These are phyloP conservation scores for Sesia apiformis DNA, from an alignment of 2,888 invertebrate genomes.

Conservation along the genomic window DNA sequence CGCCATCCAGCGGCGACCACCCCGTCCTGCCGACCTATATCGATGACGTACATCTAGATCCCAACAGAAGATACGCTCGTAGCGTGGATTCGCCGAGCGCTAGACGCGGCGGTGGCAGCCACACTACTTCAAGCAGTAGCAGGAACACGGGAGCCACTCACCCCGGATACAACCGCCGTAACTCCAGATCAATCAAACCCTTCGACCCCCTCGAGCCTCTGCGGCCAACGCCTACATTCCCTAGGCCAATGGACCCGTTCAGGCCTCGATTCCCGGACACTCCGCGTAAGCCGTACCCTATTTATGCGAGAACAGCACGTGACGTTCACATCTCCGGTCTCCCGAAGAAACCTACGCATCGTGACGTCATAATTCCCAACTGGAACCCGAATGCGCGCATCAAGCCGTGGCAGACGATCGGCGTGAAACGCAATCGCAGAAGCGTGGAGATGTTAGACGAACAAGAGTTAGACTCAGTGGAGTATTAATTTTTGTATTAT, in stretches of 20 bases:
- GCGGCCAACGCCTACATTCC: background rate
- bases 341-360: constrained; percentile 19
- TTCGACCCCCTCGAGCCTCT: constrained; percentile 4
- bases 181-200: constrained; percentile 17
- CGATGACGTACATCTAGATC: constrained; percentile 19
- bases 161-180: constrained; percentile 35
- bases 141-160: constrained; percentile 29
- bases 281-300: constrained; percentile 5
- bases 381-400: constrained; percentile 33
- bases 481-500: background rate
- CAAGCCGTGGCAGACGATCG: constrained; percentile 26
- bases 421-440: constrained; percentile 8
- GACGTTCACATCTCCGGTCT: constrained; percentile 8
- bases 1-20: constrained; percentile 14
- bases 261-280: constrained; percentile 5
- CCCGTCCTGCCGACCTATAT: constrained; percentile 19
- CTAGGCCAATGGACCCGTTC: constrained; percentile 6
- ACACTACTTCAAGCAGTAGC: constrained; percentile 18
- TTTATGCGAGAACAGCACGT: constrained; percentile 13
- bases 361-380: constrained; percentile 28
- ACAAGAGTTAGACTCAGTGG: background rate
- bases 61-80: constrained; percentile 11
- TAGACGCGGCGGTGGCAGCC: constrained; percentile 13
- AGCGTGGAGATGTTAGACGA: background rate
- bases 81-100: constrained; percentile 8